These are phyloP conservation scores for Riptortus pedestris DNA, from an alignment of 1,140 invertebrate species.

Conservation along the genomic window DNA sequence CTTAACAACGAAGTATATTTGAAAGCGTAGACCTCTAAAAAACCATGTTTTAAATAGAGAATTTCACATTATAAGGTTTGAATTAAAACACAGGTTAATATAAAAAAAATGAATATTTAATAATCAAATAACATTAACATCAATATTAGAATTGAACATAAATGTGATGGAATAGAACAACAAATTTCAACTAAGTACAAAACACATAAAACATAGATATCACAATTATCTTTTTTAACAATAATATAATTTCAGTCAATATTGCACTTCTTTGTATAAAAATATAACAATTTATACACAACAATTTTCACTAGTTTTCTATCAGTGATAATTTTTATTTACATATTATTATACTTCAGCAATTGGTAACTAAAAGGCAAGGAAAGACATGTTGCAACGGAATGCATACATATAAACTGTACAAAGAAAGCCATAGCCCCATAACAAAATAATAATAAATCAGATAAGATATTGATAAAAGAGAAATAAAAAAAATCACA, in stretches of 20 bases:
- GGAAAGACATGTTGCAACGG: neutral
- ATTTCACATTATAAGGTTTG: neutral
- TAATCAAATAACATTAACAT: neutral
- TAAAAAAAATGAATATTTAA: neutral
- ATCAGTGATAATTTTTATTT: neutral
- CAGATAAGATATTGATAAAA: neutral
- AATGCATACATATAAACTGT: neutral
- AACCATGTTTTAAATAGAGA: neutral
- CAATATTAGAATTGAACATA: neutral
- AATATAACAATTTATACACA: constrained; percentile 12
- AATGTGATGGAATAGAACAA: no score
- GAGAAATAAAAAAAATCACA: neutral
- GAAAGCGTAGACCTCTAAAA: neutral
- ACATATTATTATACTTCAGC: neutral
- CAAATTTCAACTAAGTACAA: constrained; percentile 7
- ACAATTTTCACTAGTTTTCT: neutral
- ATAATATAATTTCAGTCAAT: neutral
- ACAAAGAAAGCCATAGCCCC: neutral
- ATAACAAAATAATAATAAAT: neutral
- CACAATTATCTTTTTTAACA: neutral
- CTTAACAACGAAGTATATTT: neutral
- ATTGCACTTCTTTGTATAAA: constrained; percentile 7
- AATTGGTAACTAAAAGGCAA: neutral
- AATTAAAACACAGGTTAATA: neutral
- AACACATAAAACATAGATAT: constrained; percentile 12